Evolutionary conservation across 2,113 vertebrate genomes (phyloP), one percentile per base, ranked within the genome.

Genomic region (Stigmatopora nigra): DNA sequence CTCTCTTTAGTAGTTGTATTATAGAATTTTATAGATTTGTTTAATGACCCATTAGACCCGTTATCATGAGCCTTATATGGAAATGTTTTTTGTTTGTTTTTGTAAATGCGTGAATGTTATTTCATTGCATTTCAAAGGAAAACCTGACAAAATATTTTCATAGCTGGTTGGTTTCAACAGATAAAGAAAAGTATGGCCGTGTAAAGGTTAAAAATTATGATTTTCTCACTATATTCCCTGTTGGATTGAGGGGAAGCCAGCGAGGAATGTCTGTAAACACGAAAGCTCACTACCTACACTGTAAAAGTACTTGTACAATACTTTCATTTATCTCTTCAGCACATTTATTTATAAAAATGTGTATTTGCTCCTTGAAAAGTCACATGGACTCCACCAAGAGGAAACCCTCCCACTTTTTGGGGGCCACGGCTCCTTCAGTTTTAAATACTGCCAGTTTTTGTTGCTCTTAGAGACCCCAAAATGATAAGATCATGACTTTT

Each of bases 191-290:
- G 25, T 31, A 31, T n/a, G n/a, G n/a, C n/a, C n/a, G n/a, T n/a
- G n/a, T n/a, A n/a, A n/a, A n/a, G n/a, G n/a, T n/a, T n/a, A n/a
- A n/a, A n/a, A n/a, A n/a, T n/a, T n/a, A n/a, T 8, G 15, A 3
- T 49, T 61, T 25, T 2, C 36, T 61, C 9, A 19, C 12, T n/a
- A 67, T n/a, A 67, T 71, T 66, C 20, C 47, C 52, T 16, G n/a
- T 5, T 46, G 19, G 51, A 52, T 44, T 5, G 19, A 41, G 17
- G 6, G 5, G 60, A 64, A 61, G 58, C 10, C 46, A 2, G 6
- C 22, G 57, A 73, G 73, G 61, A 77, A 78, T 77, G 69, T 75
- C 68, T 80, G 76, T 69, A 71, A 79, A 74, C 48, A 74, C 17
- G n/a, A 36, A 38, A 62, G 25, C 61, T 64, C 68, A 63, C 45